Conservation (phyloP, 1,140 invertebrate genomes). For the Helicoverpa zea region DNA sequence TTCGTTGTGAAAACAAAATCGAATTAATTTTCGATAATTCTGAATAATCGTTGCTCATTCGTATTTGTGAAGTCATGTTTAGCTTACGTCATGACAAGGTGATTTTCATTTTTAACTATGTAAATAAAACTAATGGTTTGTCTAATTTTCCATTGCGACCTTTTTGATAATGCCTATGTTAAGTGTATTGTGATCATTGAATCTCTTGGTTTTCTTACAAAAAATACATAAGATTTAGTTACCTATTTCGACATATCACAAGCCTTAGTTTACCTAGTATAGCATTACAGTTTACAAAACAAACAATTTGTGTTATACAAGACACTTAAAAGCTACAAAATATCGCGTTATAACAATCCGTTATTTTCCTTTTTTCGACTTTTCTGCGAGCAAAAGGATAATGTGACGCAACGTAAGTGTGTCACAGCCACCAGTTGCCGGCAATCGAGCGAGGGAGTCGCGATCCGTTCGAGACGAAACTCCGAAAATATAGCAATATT, state of each 20-base stretch:
- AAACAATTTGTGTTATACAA: no score
- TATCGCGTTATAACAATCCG: no score
- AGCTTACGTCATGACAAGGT: background rate
- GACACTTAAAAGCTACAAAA: no score
- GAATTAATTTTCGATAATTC: constrained; percentile 7
- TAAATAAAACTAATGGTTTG: no score
- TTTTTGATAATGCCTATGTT: no score
- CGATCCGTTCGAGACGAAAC: background rate
- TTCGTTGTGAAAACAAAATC: background rate
- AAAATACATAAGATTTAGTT: no score
- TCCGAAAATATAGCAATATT: background rate
- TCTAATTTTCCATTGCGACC: no score
- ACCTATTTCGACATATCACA: no score
- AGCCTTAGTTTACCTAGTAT: no score
- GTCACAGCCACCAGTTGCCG: background rate
- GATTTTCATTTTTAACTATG: background rate
- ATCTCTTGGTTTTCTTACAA: no score
- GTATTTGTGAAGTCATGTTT: background rate
- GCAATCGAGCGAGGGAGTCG: background rate
- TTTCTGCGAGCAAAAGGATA: background rate
- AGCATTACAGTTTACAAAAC: no score
- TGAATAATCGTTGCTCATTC: background rate
- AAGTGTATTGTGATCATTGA: no score
- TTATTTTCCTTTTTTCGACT: background rate
- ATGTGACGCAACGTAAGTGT: background rate